Base-by-base conservation (phyloP, 1,140 invertebrate species). In the Acromyrmex echinatior region DNA sequence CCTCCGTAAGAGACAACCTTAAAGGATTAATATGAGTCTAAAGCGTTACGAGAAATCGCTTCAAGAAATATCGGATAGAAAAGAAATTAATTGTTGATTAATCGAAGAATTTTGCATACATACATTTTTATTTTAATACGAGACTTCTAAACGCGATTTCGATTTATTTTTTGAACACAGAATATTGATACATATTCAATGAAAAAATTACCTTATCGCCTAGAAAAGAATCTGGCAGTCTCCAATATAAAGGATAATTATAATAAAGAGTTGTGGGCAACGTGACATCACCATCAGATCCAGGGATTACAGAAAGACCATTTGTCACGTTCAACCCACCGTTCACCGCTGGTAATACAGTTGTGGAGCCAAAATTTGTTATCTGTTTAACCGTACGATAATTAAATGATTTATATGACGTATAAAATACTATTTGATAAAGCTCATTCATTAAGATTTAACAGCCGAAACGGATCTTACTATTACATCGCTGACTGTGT, bases 1-100 rank as follows among this genome's bases (percentile, higher is more conserved):
- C 99, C 99, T 87, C 99, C 99, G 93, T 99, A 99, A 0, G 99
- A 99, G 53, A 97, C 95, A 0, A 98, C 97, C 95, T 98, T 82
- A 31, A 89, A 86, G 62, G 18, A 70, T 74, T 60, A 25, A 65
- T 65, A 7, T 1, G 2, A 14, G 25, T n/a, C 21, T 62, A 58
- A 81, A 28, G 25, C 18, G 21, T 62, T 74, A 45, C 10, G 39
- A 45, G 39, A 45, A 45, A 45, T 45, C 39, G 39, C 9, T 45
- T 10, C 10, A 0, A 25, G 25, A 45, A 7, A 45, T 45, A 9
- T 45, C 10, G 2, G 39, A 45, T 1, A 7, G 39, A 45, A 45
- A 45, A 45, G 10, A 2, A 45, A 45, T 45, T 45, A 10, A 45
- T 45, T 12, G 9, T 45, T 45, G 39, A 45, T 10, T 9, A 45